A percentile compares a stretch with the other conserved stretches of the same genome.
Conservation (phyloP, 2,888 invertebrate species). For the Euclidia mi region DNA sequence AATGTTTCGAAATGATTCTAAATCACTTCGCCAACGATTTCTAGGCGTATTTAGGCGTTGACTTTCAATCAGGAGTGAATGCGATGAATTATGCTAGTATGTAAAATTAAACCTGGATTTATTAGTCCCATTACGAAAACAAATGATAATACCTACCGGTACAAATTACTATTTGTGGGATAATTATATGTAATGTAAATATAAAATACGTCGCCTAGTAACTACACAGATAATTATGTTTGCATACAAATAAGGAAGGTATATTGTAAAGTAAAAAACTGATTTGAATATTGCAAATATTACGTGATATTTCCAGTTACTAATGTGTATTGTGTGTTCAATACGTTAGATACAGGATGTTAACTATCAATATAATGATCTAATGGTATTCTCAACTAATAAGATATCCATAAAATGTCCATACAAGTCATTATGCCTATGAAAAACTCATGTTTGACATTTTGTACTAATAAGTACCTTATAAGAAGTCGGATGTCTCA, state of each 20-base stretch:
- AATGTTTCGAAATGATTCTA: too few species aligned
- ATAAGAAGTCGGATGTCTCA: neutral
- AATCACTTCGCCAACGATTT: too few species aligned
- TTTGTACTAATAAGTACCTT: neutral
- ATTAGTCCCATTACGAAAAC: too few species aligned
- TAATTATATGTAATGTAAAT: neutral
- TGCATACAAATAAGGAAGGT: conserved; percentile 31
- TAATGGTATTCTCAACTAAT: conserved; percentile 1
- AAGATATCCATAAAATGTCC: conserved; percentile 4
- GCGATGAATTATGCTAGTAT: too few species aligned
- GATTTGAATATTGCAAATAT: conserved; percentile 10
- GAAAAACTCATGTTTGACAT: neutral
- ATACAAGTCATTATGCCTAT: neutral
- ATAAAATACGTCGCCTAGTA: neutral
- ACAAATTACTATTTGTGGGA: neutral
- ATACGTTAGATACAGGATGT: conserved; percentile 10
- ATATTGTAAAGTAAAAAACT: conserved; percentile 13
- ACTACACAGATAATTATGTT: conserved; percentile 14
- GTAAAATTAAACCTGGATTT: too few species aligned
- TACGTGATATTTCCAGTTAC: neutral
- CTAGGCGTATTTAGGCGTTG: too few species aligned
- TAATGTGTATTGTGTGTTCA: conserved; percentile 1
- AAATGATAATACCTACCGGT: neutral
- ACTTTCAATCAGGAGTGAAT: too few species aligned
- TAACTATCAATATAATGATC: conserved; percentile 8